Base-by-base conservation (phyloP, 2,797 vertebrate species). In the Myoxocephalus aenaeus region DNA sequence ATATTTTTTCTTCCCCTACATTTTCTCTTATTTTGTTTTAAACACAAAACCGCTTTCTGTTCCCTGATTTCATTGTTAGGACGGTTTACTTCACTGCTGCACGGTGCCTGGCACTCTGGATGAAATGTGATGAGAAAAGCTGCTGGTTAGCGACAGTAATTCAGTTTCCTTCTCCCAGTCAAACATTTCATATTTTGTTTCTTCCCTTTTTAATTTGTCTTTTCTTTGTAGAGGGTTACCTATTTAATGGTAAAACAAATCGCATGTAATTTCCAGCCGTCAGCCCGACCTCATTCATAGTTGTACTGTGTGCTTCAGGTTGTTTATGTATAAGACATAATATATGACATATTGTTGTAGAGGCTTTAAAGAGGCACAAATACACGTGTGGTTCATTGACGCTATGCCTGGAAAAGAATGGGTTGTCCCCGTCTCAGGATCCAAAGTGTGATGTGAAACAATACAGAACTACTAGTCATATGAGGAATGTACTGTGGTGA, bases 101-200 rank as follows among this genome's bases (percentile, higher is more conserved):
- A 83, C 85, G 62, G 80, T 87, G 84, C 88, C 84, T 87, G 84
- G 79, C 12, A 69, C 81, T 86, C 67, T 73, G 70, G 72, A 73
- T 85, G 51, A 85, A 81, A 79, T 67, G 53, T 87, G 75, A 86
- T 79, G 70, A 86, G 66, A 84, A 77, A 89, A 85, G 92, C 93
- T 92, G 90, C 93, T 92, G 92, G 93, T 92, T 92, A 85, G 88
- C 87, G 50, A 88, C 74, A 63, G 54, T 81, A 69, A 85, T 76
- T 87, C 74, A 78, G 40, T 77, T 83, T 73, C 42, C 48, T 68
- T 73, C 69, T 70, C 50, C 59, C 46, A 34, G 44, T 79, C 2
- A 4, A 77, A 50, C 8, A 53, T 51, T 61, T 38, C 29, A 38
- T 76, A 42, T 76, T 69, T 22, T 57, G 5, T 48, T 57, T 70